These are phyloP conservation scores for Acarapis woodi DNA, from an alignment of 1,140 invertebrate genomes.

Conservation along the genomic window DNA sequence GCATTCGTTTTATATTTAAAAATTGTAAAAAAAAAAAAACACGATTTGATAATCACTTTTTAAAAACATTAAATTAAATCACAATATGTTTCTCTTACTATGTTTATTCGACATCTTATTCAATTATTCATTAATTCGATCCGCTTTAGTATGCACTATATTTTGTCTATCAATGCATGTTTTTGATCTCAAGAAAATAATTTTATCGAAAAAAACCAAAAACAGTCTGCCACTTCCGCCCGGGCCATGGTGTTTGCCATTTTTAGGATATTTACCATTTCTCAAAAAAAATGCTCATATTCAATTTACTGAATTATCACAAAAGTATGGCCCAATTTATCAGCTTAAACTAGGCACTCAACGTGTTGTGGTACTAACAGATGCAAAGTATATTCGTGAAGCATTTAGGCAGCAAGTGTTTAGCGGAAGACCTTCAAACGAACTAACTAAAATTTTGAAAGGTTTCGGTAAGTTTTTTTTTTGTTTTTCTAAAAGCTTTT, in stretches of 20 bases:
- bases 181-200: too few relatives aligned
- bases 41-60: too few relatives aligned
- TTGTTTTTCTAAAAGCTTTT: slow-evolving; percentile 4
- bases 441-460: slow-evolving; percentile 50
- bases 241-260: slow-evolving; percentile 49
- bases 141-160: too few relatives aligned
- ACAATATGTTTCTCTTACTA: too few relatives aligned
- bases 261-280: slow-evolving; percentile 48
- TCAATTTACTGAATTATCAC: slow-evolving; percentile 36
- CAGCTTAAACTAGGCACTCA: slow-evolving; percentile 46
- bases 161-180: too few relatives aligned
- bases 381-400: slow-evolving; percentile 48
- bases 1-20: too few relatives aligned
- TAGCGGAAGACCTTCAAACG: slow-evolving; percentile 47
- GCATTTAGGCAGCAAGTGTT: slow-evolving; percentile 54
- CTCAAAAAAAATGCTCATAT: slow-evolving; percentile 38
- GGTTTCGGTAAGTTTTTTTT: slow-evolving; percentile 45
- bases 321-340: slow-evolving; percentile 46
- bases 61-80: too few relatives aligned
- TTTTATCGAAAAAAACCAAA: too few relatives aligned
- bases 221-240: slow-evolving; percentile 29
- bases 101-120: too few relatives aligned
- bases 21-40: too few relatives aligned
- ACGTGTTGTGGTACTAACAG: slow-evolving; percentile 48
- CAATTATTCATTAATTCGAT: too few relatives aligned